Conservation (phyloP, 1,140 invertebrate genomes). For the Bombus cullumanus region DNA sequence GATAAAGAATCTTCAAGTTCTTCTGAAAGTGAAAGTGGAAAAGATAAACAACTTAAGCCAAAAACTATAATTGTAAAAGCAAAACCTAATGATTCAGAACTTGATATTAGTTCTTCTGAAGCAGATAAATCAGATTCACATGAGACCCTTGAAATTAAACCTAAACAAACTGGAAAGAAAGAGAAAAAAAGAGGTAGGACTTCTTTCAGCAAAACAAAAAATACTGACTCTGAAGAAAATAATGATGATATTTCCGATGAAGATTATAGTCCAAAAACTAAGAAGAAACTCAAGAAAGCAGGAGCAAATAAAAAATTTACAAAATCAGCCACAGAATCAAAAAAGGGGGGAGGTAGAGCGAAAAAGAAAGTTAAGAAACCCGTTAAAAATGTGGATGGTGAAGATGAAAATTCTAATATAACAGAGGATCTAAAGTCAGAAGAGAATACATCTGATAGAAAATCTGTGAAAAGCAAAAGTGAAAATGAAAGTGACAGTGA, state of each 20-base stretch:
- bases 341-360: conserved; percentile 52
- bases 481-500: conserved; percentile 55
- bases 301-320: conserved; percentile 61
- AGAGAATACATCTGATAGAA: conserved; percentile 14
- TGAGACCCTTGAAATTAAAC: conserved; percentile 2
- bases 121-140: conserved; percentile 65
- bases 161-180: conserved; percentile 57
- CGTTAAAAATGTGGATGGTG: conserved; percentile 30
- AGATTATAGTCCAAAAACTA: conserved; percentile 77
- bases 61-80: conserved; percentile 80
- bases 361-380: conserved; percentile 39
- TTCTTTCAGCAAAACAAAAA: conserved; percentile 64
- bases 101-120: conserved; percentile 76
- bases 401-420: conserved; percentile 41
- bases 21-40: conserved; percentile 68
- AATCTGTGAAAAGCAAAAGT: conserved; percentile 42
- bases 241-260: conserved; percentile 70
- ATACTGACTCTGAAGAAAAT: conserved; percentile 72
- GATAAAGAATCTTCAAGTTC: conserved; percentile 76
- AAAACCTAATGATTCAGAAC: conserved; percentile 76
- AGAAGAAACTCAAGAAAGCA: conserved; percentile 71
- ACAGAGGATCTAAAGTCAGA: conserved; percentile 17
- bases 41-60: conserved; percentile 66
- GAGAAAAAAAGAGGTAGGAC: conserved; percentile 60
- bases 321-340: conserved; percentile 48